Percentiles rank a stretch among this genome's conserved stretches.
Conservation (phyloP, 2,888 invertebrate genomes). For the Morinoia aosen region DNA sequence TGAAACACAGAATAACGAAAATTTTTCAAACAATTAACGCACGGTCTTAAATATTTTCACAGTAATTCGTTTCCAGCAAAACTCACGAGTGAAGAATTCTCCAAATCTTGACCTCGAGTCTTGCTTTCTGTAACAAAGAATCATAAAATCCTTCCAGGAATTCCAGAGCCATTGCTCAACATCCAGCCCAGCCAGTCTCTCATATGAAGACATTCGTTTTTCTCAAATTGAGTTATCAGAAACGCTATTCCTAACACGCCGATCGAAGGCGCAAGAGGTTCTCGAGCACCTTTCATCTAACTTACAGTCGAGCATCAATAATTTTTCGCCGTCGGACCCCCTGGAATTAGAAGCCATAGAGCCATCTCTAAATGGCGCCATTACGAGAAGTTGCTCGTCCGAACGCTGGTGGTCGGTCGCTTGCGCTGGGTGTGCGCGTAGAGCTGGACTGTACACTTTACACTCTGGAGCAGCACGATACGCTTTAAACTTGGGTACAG, state of each 20-base stretch:
- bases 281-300: slow-evolving; percentile 15
- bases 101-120: background rate
- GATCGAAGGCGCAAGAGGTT: slow-evolving; percentile 8
- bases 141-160: background rate
- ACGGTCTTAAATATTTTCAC: background rate
- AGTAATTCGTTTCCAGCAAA: background rate
- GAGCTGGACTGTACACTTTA: no score
- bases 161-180: background rate
- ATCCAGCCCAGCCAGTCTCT: slow-evolving; percentile 3
- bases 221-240: slow-evolving; percentile 2
- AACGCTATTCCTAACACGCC: background rate
- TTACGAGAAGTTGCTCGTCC: background rate
- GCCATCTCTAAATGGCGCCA: slow-evolving; percentile 36
- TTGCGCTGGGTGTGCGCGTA: background rate
- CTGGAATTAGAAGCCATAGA: slow-evolving; percentile 32
- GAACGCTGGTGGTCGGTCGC: background rate
- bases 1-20: no score
- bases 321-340: background rate
- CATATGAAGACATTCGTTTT: slow-evolving; percentile 2
- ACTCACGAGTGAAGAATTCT: background rate
- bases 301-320: slow-evolving; percentile 8
- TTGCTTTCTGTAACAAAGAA: background rate
- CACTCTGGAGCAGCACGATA: no score
- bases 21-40: background rate
- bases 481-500: no score